Evolutionary conservation across 2,797 vertebrate species (phyloP).

Genomic region (Aulostomus chinensis): DNA sequence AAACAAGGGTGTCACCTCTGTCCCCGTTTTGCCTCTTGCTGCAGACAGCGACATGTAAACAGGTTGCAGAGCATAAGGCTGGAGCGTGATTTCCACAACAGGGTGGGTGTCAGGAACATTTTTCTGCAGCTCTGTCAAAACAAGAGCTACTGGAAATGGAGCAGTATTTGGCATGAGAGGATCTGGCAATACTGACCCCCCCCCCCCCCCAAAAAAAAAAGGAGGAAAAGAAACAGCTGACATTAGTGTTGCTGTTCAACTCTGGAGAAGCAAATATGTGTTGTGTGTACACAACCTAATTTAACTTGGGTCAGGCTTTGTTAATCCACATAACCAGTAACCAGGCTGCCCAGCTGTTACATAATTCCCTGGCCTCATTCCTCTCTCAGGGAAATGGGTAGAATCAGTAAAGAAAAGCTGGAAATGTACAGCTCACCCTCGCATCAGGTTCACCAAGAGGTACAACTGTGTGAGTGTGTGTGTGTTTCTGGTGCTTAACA

Average conservation of each 20-base stretch:
- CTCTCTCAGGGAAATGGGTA: constrained; percentile 34
- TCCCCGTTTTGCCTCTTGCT: constrained; percentile 50
- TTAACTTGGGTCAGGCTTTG: constrained; percentile 55
- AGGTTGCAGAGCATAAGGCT: constrained; percentile 66
- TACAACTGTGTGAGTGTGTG: constrained; percentile 2
- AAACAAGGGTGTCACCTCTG: constrained; percentile 51
- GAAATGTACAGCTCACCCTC: constrained; percentile 29
- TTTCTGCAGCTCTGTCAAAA: constrained; percentile 58
- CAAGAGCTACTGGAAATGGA: constrained; percentile 33
- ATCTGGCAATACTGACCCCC: constrained; percentile 19
- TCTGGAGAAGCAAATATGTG: constrained; percentile 24
- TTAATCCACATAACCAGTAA: constrained; percentile 62
- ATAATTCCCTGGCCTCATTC: constrained; percentile 63
- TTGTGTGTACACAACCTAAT: constrained; percentile 26
- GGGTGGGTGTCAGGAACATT: constrained; percentile 63
- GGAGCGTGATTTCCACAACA: constrained; percentile 57
- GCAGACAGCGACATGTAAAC: constrained; percentile 61
- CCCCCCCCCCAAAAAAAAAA: background rate
- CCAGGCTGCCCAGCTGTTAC: constrained; percentile 75
- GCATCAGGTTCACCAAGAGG: constrained; percentile 5
- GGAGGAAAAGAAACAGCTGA: constrained; percentile 19
- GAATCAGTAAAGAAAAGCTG: constrained; percentile 32
- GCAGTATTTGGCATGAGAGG: constrained; percentile 14
- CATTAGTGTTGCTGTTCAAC: constrained; percentile 2
- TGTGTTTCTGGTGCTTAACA: constrained; percentile 39